Conservation (phyloP, 1,140 invertebrate species). For the Drosophila lini region DNA sequence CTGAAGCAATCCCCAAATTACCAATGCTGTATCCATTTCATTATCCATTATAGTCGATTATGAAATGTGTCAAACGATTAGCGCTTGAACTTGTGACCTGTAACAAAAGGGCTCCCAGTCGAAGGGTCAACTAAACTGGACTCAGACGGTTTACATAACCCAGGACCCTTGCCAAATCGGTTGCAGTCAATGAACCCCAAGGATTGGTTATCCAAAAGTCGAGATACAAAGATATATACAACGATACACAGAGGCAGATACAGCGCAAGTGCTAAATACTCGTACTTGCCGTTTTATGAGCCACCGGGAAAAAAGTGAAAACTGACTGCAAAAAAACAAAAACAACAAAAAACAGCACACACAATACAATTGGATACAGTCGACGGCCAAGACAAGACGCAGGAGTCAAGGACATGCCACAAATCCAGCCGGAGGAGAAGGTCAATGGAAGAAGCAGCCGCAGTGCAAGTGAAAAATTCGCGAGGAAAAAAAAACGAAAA, state of each 20-base stretch:
- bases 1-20: neutral
- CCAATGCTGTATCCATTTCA: conserved; percentile 25
- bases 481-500: conserved; percentile 51
- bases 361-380: conserved; percentile 64
- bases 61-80: conserved; percentile 24
- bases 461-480: conserved; percentile 62
- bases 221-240: conserved; percentile 12
- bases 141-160: conserved; percentile 72
- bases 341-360: conserved; percentile 36
- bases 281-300: conserved; percentile 78
- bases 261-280: conserved; percentile 64
- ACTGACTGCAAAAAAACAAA: conserved; percentile 36
- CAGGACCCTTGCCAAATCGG: conserved; percentile 42
- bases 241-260: conserved; percentile 14
- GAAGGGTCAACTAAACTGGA: conserved; percentile 21
- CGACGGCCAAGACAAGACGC: conserved; percentile 51
- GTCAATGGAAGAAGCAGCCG: conserved; percentile 61
- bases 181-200: conserved; percentile 62
- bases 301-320: conserved; percentile 70
- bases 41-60: conserved; percentile 35
- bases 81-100: conserved; percentile 5
- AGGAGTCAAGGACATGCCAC: conserved; percentile 77
- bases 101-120: conserved; percentile 6
- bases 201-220: conserved; percentile 18
- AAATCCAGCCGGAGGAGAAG: conserved; percentile 47